Base-by-base conservation (phyloP, 2,888 invertebrate genomes). In the Euclidia mi region DNA sequence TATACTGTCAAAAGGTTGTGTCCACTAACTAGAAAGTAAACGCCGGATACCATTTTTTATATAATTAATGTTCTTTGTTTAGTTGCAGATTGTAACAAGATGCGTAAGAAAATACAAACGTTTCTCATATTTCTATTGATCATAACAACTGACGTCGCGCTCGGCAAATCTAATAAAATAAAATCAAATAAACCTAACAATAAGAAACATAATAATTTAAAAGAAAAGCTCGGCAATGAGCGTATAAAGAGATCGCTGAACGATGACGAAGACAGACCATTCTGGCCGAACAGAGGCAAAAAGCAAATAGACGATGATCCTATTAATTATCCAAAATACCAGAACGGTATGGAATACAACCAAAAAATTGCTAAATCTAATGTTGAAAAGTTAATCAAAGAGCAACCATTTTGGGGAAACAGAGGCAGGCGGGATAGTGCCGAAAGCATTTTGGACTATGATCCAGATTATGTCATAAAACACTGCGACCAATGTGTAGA, bases 381-480 rank as follows among this genome's bases (percentile, higher is more conserved):
- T n/a, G n/a, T n/a, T 61, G 70, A 74, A 10, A 76, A 78, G 35
- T 35, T 78, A 1, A 70, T 81, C 7, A 78, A 87, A 46, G 87
- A 89, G 29, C 88, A 88, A 32, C 92, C 91, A 1, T 94, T 94
- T 76, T 94, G 94, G 94, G 92, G 86, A 4, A 87, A 82, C 25
- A 79, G 92, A 65, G 92, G 91, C 4, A 81, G 88, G 66, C 82
- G 92, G 11, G 88, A 87, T 0, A 82, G 79, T 56, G 74, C 86
- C 10, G 90, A 90, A 75, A 74, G 72, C 48, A 53, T 65, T 41
- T 47, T 59, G 12, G 81, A 78, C 2, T 66, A 67, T 25, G 76
- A 79, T 57, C 55, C 65, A 29, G 71, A 76, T 14, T 59, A 59
- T 9, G 71, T 72, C 28, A 74, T 78, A 50, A 82, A 81, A 41